Evolutionary conservation across 2,113 vertebrate genomes (phyloP).

Genomic region (Desmodus rotundus): DNA sequence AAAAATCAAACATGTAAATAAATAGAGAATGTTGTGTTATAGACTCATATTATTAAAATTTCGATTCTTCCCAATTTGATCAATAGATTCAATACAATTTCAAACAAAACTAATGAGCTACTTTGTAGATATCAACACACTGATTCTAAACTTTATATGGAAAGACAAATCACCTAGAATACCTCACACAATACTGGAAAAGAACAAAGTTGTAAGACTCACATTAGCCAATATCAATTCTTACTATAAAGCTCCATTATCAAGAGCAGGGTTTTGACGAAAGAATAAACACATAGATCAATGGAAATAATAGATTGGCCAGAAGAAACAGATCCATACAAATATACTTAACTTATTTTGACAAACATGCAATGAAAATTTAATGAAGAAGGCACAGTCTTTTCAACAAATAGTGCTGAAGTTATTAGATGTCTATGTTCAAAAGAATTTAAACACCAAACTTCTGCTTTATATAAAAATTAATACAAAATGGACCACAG

Average conservation of each 20-base stretch:
- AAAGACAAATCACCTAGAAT: neutral
- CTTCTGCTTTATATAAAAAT: neutral
- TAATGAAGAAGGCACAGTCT: neutral
- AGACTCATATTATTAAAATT: neutral
- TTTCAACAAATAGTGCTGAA: neutral
- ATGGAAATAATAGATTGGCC: neutral
- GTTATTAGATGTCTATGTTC: neutral
- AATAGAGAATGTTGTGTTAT: neutral
- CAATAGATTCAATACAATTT: neutral
- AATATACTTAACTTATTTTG: neutral
- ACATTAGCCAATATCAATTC: neutral
- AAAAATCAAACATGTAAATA: neutral
- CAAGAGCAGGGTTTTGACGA: neutral
- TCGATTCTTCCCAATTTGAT: neutral
- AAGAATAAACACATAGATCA: neutral
- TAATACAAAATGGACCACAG: neutral
- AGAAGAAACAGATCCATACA: neutral
- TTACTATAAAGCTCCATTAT: neutral
- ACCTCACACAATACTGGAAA: neutral
- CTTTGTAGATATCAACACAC: neutral
- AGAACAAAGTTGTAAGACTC: neutral
- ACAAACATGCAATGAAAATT: neutral
- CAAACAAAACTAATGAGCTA: neutral
- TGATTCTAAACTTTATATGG: neutral
- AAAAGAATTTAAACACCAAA: neutral